These are phyloP conservation scores for Scaptomyza cyrtandrae DNA, from an alignment of 2,888 invertebrate genomes.

Conservation along the genomic window DNA sequence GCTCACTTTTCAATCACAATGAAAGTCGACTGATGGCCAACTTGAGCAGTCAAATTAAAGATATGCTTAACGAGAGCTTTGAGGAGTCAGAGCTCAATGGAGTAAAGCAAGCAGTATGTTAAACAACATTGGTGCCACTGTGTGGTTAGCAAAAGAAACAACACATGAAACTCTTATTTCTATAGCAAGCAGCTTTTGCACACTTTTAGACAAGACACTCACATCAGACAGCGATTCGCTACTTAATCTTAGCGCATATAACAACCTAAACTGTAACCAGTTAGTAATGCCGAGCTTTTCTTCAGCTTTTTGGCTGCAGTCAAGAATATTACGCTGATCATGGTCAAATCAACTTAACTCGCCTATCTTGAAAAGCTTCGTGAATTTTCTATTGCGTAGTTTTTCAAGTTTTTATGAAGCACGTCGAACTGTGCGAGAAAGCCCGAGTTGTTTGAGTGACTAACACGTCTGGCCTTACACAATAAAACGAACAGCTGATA, in stretches of 20 bases:
- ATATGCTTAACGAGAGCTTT: conserved; percentile 23
- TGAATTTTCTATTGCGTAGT: conserved; percentile 29
- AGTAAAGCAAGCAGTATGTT: background rate
- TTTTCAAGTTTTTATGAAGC: conserved; percentile 17
- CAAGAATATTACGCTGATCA: conserved; percentile 15
- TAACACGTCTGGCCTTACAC: conserved; percentile 24
- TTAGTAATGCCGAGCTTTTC: background rate
- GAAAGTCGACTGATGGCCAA: conserved; percentile 88
- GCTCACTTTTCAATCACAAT: conserved; percentile 87
- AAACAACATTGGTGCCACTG: background rate
- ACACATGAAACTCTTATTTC: background rate
- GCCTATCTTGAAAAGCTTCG: conserved; percentile 30
- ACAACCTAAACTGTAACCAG: conserved; percentile 1
- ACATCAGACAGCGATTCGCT: background rate
- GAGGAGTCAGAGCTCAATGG: background rate
- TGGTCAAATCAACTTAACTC: conserved; percentile 2
- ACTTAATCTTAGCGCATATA: background rate
- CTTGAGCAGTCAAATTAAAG: conserved; percentile 32
- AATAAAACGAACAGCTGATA: conserved; percentile 30
- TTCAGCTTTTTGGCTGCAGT: background rate
- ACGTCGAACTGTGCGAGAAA: conserved; percentile 33
- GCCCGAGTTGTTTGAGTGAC: conserved; percentile 27
- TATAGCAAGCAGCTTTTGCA: background rate
- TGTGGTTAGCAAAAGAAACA: background rate
- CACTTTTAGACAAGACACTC: conserved; percentile 9